Percentiles rank a stretch among this genome's conserved stretches.
phyloP scores from a whole-genome alignment of 2,888 invertebrate genomes.

The Noctua pronuba region DNA sequence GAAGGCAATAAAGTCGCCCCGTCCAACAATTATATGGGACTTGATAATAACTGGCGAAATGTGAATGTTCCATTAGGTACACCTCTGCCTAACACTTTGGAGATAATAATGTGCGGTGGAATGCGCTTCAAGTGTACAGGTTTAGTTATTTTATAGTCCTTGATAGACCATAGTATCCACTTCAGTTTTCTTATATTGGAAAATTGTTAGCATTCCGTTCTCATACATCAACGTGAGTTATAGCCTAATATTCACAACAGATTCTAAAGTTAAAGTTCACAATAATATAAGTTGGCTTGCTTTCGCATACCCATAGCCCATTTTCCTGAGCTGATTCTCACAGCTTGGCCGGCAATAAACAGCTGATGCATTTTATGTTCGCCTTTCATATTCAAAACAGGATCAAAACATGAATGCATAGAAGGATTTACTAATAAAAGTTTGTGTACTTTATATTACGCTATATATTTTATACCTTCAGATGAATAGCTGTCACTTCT shows the following conservation, averaged over 20 bases:
- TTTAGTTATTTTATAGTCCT: background rate
- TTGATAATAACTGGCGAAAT: background rate
- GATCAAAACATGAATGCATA: conserved; percentile 41
- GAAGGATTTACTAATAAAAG: conserved; percentile 50
- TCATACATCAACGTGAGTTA: conserved; percentile 32
- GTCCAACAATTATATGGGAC: no score
- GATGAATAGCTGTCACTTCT: background rate
- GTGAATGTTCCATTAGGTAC: no score
- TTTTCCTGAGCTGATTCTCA: conserved; percentile 48
- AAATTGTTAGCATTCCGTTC: conserved; percentile 22
- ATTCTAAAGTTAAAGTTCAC: conserved; percentile 41
- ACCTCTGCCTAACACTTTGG: background rate
- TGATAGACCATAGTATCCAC: background rate
- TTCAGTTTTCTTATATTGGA: background rate
- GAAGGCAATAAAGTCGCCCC: no score
- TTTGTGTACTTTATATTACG: conserved; percentile 40
- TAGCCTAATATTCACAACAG: conserved; percentile 30
- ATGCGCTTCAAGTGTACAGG: background rate
- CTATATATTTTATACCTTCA: conserved; percentile 35
- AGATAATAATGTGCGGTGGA: background rate
- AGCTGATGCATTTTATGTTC: conserved; percentile 59
- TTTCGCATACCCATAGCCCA: conserved; percentile 37
- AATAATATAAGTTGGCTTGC: conserved; percentile 33
- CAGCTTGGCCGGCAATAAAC: conserved; percentile 53
- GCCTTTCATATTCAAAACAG: conserved; percentile 52